Conservation (phyloP, 2,888 invertebrate genomes). For the Mimumesa dahlbomi region DNA sequence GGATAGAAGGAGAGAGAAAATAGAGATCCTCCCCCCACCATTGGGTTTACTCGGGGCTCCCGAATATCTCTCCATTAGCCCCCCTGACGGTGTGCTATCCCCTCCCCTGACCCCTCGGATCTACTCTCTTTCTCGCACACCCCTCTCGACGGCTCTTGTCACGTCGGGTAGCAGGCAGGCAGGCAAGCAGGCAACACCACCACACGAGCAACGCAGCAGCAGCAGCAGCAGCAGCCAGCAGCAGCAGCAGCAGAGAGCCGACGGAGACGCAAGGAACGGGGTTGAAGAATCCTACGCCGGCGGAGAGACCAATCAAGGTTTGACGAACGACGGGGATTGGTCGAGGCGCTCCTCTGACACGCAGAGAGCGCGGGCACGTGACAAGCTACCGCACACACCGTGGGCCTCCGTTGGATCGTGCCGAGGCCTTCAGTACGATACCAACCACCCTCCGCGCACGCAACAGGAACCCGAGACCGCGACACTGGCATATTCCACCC, state of each 20-base stretch:
- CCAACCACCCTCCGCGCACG: slow-evolving; percentile 80
- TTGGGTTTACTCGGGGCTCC: slow-evolving; percentile 66
- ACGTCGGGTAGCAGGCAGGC: slow-evolving; percentile 68
- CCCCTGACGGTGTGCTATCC: slow-evolving; percentile 73
- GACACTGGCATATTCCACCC: slow-evolving; percentile 64
- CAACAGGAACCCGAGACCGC: slow-evolving; percentile 70
- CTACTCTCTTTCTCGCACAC: slow-evolving; percentile 60
- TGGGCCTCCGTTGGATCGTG: slow-evolving; percentile 75
- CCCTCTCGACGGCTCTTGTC: slow-evolving; percentile 75
- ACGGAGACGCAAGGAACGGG: slow-evolving; percentile 76
- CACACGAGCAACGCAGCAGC: slow-evolving; percentile 25
- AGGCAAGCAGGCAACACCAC: slow-evolving; percentile 24
- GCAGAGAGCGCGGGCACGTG: slow-evolving; percentile 80
- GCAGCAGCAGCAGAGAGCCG: slow-evolving; percentile 55
- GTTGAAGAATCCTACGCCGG: slow-evolving; percentile 79
- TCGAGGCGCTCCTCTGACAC: slow-evolving; percentile 79
- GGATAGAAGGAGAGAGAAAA: slow-evolving; percentile 46
- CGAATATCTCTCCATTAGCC: slow-evolving; percentile 80
- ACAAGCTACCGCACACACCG: slow-evolving; percentile 80
- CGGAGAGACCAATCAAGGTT: slow-evolving; percentile 84
- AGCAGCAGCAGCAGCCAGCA: slow-evolving; percentile 30
- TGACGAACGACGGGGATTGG: slow-evolving; percentile 81
- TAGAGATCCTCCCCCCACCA: slow-evolving; percentile 69
- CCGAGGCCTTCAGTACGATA: slow-evolving; percentile 79
- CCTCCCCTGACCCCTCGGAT: slow-evolving; percentile 65